phyloP scores from a whole-genome alignment of 2,113 vertebrate species.

The Merops nubicus region DNA sequence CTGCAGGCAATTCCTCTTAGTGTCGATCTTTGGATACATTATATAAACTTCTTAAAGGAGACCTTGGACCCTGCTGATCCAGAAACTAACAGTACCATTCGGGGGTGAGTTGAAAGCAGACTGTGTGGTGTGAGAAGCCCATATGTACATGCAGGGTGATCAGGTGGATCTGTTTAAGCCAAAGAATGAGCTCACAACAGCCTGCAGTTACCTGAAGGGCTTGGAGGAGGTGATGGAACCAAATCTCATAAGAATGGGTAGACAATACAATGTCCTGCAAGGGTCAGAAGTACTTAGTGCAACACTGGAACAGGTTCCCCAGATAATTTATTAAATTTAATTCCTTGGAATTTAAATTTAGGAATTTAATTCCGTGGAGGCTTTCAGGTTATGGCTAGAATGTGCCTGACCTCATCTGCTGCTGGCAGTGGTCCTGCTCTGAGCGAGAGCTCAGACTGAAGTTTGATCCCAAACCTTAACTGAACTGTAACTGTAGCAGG shows the following conservation, averaged over 20 bases:
- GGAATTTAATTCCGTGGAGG: not conserved
- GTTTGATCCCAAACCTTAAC: not conserved
- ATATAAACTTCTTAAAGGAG: conserved; percentile 95
- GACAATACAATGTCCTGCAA: accelerated
- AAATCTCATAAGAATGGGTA: accelerated
- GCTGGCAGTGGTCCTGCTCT: not conserved
- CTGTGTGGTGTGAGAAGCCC: accelerated
- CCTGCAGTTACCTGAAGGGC: accelerated
- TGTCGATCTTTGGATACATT: conserved; percentile 98
- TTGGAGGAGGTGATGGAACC: not conserved
- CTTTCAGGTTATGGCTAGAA: not conserved
- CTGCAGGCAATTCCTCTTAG: conserved; percentile 98
- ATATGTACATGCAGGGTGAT: accelerated
- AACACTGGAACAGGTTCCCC: not conserved
- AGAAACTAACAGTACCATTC: conserved; percentile 86
- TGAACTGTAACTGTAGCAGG: not conserved
- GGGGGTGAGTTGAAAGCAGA: conserved; percentile 84
- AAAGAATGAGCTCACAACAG: accelerated
- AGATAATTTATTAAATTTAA: not conserved
- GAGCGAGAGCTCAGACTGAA: not conserved
- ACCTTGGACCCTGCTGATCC: conserved; percentile 87
- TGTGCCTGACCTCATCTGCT: not conserved
- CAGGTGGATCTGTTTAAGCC: accelerated
- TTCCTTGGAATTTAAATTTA: not conserved
- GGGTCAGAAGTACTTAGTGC: not conserved